Evolutionary conservation across 2,888 invertebrate genomes (phyloP), one percentile per base, ranked within the genome.

Genomic region (Lycaena phlaeas): DNA sequence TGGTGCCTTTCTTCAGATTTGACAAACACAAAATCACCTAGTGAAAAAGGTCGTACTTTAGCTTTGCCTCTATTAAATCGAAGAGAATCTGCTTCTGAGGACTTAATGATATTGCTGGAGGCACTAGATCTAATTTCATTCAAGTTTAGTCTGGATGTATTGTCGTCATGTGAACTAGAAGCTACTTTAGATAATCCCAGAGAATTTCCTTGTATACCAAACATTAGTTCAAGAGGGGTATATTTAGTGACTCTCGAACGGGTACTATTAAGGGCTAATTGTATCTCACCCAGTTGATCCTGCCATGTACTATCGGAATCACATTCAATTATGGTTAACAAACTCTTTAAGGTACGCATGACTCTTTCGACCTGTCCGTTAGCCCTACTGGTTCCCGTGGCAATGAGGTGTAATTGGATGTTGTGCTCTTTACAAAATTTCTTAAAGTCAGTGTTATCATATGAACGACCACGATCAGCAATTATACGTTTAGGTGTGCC

Each of bases 1-100:
- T 52, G 48, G 27, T 52, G 44, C 2, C 55, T 41, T 18, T 55
- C 52, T 22, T 4, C 38, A 26, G 34, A 26, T 44, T 53, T 49
- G 10, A 48, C 9, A 15, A 51, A 51, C 0, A 52, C 52, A 28
- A 31, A 52, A 17, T 50, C 50, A 1, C 53, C 51, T 3, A 36
- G 7, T 1, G 40, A 26, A 36, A 49, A 55, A 2, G 43, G 43
- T 28, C 40, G 41, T 4, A 46, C 37, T 4, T 2, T 29, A 2
- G 46, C 49, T 31, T 28, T 36, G 3, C 48, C 48, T 2, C 40
- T 14, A 34, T 49, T 48, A 25, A 39, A 39, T 14, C 39, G 12
- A 14, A 25, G 9, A n/a, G 10, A 4, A 3, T 38, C 27, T 4
- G 14, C n/a, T 9, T n/a, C 2, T 10, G 38, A 27, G 2, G 11